Evolutionary conservation across 1,140 invertebrate species (phyloP).

Genomic region (Lepeophtheirus salmonis): DNA sequence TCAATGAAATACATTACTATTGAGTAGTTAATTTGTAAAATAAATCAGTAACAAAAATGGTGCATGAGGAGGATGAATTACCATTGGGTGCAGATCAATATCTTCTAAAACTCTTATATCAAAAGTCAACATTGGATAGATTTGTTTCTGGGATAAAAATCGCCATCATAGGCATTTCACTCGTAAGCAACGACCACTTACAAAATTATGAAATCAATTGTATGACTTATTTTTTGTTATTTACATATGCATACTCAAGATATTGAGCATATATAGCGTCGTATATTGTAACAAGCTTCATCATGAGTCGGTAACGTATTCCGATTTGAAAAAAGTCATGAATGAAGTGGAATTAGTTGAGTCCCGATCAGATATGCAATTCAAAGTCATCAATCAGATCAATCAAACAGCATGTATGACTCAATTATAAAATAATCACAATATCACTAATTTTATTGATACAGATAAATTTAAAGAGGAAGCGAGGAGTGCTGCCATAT

Average conservation of each 20-base stretch:
- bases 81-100: not conserved
- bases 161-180: not conserved
- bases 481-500: not conserved
- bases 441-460: not conserved
- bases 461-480: slow-evolving; percentile 5
- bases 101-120: not conserved
- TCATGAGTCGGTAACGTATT: not conserved
- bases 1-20: no score
- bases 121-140: not conserved
- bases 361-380: not conserved
- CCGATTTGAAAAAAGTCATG: not conserved
- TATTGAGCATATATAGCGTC: not conserved
- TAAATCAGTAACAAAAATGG: no score
- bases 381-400: not conserved
- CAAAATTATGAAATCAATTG: not conserved
- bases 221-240: not conserved
- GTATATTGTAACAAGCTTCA: not conserved
- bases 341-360: not conserved
- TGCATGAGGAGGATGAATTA: not conserved
- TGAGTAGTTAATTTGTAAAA: no score
- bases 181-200: not conserved
- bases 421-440: not conserved
- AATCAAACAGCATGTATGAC: not conserved
- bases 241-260: no score
- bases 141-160: not conserved